Base-by-base conservation (phyloP, 2,888 invertebrate genomes). In the Heliconius cydno region DNA sequence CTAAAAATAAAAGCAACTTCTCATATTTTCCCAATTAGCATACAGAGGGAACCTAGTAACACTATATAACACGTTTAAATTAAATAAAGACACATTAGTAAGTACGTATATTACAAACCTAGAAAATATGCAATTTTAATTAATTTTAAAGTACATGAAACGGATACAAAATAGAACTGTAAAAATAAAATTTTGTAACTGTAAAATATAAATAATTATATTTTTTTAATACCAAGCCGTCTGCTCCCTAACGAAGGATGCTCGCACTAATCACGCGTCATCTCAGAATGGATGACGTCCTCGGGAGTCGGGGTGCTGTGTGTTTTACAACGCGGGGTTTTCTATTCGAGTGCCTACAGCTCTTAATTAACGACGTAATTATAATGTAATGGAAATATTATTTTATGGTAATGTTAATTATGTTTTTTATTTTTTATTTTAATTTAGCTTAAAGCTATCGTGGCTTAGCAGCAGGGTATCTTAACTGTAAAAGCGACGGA, bases 211-310 rank as follows among this genome's bases (percentile, higher is more conserved):
- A 25, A 71, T 67, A 71, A 46, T 1, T 15, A 22, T 52, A 73
- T 10, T 22, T 74, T 63, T 74, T 74, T 41, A 9, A 68, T 19
- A 46, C n/a, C 38, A n/a, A 34, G 46, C 68, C 19, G 57, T 78
- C 78, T 66, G 72, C 28, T 15, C 73, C 25, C 28, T 57, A 68
- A 66, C 34, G 78, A 73, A 72, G 72, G 72, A 73, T 25, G 34
- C 73, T 73, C 41, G 46, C 66, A 72, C 41, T 78, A 73, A 73
- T 73, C 52, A 66, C 66, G 52, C 72, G 66, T 72, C 77, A 46
- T 65, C 71, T 78, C 38, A 65, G 72, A 28, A 68, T 57, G 77
- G 57, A 72, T 67, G 72, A 63, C 52, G 72, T 73, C 65, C 30
- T 65, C 34, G 41, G 66, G 41, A 52, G n/a, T 65, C 34, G 63